Evolutionary conservation across 2,797 vertebrate genomes (phyloP), one percentile per base, ranked within the genome.

Genomic region (Sphaeramia orbicularis): DNA sequence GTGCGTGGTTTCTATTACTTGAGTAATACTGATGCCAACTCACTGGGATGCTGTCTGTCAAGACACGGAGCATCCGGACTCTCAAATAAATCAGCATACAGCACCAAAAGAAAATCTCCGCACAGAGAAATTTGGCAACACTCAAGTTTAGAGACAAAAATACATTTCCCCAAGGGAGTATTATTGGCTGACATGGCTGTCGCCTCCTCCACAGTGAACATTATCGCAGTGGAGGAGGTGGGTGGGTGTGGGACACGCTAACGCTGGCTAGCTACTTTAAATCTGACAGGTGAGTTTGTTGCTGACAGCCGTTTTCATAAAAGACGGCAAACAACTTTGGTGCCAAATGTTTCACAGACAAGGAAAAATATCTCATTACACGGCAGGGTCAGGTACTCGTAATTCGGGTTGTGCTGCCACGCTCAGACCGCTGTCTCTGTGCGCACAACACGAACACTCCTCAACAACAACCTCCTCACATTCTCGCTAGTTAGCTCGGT

Each of bases 251-350:
- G 74, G 84, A 64, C 19, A 16, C 71, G 68, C 77, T 72, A 81
- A 58, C 21, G 14, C 7, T 14, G 15, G 19, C 60, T 76, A 70
- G 72, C 66, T 78, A 54, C 69, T 79, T 72, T 43, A 83, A 89
- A 84, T 86, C 87, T 81, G 88, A 90, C 91, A 90, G 89, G 87
- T 88, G 86, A 86, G 71, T 64, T 64, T 77, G 69, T 55, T 70
- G 24, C 52, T 69, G 24, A 51, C 37, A 47, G 37, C 13, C 9
- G 0, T 55, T 6, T 12, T 8, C 10, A 18, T 14, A 15, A 52
- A 58, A 53, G 2, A 50, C 1, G 36, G 35, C 4, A 32, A 30
- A 18, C 7, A 21, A 16, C 42, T 10, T n/a, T 11, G 6, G 5
- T 32, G 1, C 13, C 8, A 36, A 18, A 32, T 4, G 2, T 37